Conservation (phyloP, 2,888 invertebrate species). For the Phrixothrix hirtus region DNA sequence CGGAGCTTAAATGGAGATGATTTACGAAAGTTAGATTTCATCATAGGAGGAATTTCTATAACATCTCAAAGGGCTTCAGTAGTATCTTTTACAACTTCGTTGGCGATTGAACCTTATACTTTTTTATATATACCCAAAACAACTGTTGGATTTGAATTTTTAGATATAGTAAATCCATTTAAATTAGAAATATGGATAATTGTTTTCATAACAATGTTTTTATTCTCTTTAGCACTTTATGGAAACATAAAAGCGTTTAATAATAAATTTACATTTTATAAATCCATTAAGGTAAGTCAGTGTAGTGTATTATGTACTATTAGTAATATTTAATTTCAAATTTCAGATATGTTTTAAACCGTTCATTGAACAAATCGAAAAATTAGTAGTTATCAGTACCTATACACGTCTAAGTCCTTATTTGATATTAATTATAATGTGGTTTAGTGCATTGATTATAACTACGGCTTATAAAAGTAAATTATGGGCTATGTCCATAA, state of each 20-base stretch:
- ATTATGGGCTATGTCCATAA: constrained; percentile 35
- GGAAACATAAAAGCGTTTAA: neutral
- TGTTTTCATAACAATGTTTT: neutral
- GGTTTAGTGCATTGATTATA: constrained; percentile 34
- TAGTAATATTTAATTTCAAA: neutral
- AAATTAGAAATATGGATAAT: constrained; percentile 3
- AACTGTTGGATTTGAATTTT: constrained; percentile 1
- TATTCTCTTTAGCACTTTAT: constrained; percentile 5
- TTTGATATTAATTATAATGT: constrained; percentile 4
- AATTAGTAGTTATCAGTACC: neutral
- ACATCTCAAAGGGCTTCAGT: constrained; percentile 17
- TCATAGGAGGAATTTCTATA: constrained; percentile 35
- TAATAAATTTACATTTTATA: neutral
- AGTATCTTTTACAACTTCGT: constrained; percentile 25
- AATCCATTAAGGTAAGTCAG: neutral
- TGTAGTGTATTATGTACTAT: neutral
- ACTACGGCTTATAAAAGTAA: constrained; percentile 38
- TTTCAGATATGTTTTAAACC: constrained; percentile 27
- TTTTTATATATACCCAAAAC: constrained; percentile 25
- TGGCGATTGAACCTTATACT: constrained; percentile 26
- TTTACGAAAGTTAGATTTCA: constrained; percentile 24
- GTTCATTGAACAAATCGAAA: constrained; percentile 32
- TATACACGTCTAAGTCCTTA: neutral
- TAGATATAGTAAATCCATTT: constrained; percentile 6
- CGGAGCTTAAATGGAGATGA: neutral